These are phyloP conservation scores for Nicator chloris DNA, from an alignment of 2,113 vertebrate genomes.

Conservation along the genomic window DNA sequence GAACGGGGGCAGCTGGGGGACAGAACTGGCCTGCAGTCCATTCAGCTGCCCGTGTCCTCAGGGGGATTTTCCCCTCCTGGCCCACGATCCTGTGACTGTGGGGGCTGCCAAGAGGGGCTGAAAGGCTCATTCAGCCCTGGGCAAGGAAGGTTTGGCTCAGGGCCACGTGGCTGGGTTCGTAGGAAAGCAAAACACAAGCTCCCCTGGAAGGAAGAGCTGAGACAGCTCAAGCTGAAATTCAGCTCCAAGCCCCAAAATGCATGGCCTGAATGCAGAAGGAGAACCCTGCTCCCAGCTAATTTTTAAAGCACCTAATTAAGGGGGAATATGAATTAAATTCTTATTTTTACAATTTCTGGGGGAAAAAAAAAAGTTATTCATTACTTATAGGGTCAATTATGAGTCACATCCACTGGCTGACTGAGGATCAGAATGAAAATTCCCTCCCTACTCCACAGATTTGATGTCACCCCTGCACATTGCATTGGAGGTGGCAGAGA, in stretches of 20 bases:
- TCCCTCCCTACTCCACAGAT: background rate
- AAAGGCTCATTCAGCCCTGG: constrained; percentile 29
- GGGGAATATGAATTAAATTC: background rate
- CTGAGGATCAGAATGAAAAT: background rate
- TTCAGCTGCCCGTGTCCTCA: background rate
- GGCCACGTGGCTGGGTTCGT: background rate
- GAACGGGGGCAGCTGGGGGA: background rate
- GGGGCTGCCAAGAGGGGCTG: background rate
- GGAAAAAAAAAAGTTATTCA: fast-evolving
- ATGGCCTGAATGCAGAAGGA: background rate
- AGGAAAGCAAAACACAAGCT: background rate
- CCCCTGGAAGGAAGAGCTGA: background rate
- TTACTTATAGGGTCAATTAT: background rate
- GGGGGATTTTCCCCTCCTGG: background rate
- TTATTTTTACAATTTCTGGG: background rate
- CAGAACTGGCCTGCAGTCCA: background rate
- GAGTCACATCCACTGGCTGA: background rate
- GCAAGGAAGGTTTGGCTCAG: background rate
- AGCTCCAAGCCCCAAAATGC: background rate
- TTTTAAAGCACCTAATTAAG: background rate
- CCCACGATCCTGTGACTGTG: background rate
- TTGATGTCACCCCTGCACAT: background rate
- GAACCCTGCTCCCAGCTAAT: background rate
- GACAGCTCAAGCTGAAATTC: background rate
- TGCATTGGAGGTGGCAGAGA: background rate